A percentile compares a stretch with the other conserved stretches of the same genome.
phyloP scores from a whole-genome alignment of 2,888 invertebrate species.

The Lithophane leautieri region DNA sequence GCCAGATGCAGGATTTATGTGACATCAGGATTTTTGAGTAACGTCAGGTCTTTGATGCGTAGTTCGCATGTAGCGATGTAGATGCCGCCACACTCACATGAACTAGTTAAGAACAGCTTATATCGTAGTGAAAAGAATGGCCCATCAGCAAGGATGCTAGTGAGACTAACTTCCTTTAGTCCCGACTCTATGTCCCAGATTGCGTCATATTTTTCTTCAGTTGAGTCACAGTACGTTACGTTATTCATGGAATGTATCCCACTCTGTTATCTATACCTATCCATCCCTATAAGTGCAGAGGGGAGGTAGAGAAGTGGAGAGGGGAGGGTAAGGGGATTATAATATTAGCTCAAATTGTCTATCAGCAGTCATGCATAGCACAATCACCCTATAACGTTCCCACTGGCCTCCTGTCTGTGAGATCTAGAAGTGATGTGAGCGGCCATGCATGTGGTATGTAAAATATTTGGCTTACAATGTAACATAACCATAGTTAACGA shows the following conservation, averaged over 20 bases:
- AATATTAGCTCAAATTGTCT: conserved; percentile 32
- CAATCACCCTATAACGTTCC: background rate
- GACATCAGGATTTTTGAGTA: too few relatives aligned
- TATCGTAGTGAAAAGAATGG: background rate
- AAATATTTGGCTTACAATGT: background rate
- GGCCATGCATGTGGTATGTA: background rate
- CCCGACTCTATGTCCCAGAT: background rate
- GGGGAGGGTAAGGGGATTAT: conserved; percentile 32
- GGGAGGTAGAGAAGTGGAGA: too few relatives aligned
- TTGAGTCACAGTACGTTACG: background rate
- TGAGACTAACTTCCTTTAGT: too few relatives aligned
- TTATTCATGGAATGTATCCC: conserved; percentile 21
- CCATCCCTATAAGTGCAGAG: conserved; percentile 21
- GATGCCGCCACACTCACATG: too few relatives aligned
- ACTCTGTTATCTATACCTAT: conserved; percentile 12
- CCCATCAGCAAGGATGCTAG: background rate
- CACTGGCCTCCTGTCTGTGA: too few relatives aligned
- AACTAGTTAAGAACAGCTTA: background rate
- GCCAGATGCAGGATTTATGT: too few relatives aligned
- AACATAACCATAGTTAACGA: background rate
- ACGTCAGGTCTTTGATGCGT: too few relatives aligned
- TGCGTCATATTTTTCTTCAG: background rate
- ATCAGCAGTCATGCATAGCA: conserved; percentile 28
- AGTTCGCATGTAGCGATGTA: too few relatives aligned
- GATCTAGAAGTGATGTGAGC: background rate